A percentile compares a stretch with the other conserved stretches of the same genome.
Conservation (phyloP, 2,888 invertebrate genomes). For the Zygothrica quintamaculata region DNA sequence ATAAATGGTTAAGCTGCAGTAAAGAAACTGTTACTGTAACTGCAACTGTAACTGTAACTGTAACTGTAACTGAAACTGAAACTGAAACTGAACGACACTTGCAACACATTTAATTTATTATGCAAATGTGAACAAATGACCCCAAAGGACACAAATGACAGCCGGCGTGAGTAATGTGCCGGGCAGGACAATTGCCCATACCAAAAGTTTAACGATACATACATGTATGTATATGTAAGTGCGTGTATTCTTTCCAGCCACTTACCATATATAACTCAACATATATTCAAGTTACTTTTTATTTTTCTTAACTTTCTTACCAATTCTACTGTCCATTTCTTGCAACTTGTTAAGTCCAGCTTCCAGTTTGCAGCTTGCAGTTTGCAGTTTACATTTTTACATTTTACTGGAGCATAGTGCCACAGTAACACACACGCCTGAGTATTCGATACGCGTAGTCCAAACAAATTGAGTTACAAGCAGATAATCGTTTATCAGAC, state of each 20-base stretch:
- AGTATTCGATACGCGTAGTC: constrained; percentile 49
- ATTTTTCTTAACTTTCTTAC: too few species aligned
- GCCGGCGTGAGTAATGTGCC: constrained; percentile 66
- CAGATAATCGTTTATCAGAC: constrained; percentile 76
- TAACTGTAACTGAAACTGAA: constrained; percentile 1
- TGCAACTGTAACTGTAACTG: too few species aligned
- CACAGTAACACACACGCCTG: constrained; percentile 37
- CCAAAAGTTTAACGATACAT: constrained; percentile 26
- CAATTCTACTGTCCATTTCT: too few species aligned
- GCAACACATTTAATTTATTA: constrained; percentile 81
- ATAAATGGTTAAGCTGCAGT: constrained; percentile 50
- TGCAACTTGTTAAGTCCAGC: too few species aligned
- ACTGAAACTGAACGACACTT: constrained; percentile 70
- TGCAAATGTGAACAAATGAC: constrained; percentile 80
- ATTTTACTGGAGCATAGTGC: too few species aligned
- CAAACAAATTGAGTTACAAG: constrained; percentile 75
- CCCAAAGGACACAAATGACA: constrained; percentile 75
- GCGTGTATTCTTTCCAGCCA: constrained; percentile 21
- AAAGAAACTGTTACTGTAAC: constrained; percentile 46
- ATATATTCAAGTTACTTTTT: too few species aligned
- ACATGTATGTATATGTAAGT: neutral
- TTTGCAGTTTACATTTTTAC: too few species aligned
- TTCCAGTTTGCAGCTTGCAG: too few species aligned
- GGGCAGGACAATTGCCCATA: constrained; percentile 57
- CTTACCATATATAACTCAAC: too few species aligned